These are phyloP conservation scores for Nomada ferruginata DNA, from an alignment of 2,888 invertebrate species.

Conservation along the genomic window DNA sequence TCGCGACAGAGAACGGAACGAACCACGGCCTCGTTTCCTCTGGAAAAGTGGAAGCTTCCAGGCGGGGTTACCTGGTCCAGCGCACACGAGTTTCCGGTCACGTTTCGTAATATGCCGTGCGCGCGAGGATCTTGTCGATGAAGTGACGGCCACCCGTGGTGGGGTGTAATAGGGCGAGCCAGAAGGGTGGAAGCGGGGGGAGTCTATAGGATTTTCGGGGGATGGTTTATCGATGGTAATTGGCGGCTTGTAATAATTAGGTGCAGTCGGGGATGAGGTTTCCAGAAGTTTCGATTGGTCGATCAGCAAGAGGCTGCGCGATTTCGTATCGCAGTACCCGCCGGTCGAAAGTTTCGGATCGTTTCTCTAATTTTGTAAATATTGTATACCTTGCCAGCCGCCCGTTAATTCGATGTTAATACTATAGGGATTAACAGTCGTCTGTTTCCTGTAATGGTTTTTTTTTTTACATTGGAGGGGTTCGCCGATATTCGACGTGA, in stretches of 20 bases:
- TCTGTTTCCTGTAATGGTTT: no score
- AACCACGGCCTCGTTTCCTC: conserved; percentile 69
- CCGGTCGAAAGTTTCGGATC: no score
- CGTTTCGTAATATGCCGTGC: conserved; percentile 55
- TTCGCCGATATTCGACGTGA: no score
- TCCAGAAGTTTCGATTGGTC: conserved; percentile 39
- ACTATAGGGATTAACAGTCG: no score
- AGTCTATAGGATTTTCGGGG: conserved; percentile 38
- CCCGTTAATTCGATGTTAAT: no score
- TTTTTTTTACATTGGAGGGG: no score
- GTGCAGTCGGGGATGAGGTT: conserved; percentile 39
- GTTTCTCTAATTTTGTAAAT: no score
- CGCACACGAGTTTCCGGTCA: conserved; percentile 76
- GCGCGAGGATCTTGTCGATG: conserved; percentile 43
- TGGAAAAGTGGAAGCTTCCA: conserved; percentile 77
- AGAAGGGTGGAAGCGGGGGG: neutral
- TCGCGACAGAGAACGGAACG: conserved; percentile 52
- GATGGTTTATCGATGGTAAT: conserved; percentile 46
- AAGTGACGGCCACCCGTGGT: neutral
- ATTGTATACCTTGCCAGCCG: no score
- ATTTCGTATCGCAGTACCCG: conserved; percentile 21
- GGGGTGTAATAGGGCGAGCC: neutral
- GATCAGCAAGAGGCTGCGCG: conserved; percentile 23
- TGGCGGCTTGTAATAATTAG: conserved; percentile 56
- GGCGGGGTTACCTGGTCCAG: conserved; percentile 71